Percentiles rank a stretch among this genome's conserved stretches.
phyloP scores from a whole-genome alignment of 2,888 invertebrate genomes.

The Lymantria dispar region DNA sequence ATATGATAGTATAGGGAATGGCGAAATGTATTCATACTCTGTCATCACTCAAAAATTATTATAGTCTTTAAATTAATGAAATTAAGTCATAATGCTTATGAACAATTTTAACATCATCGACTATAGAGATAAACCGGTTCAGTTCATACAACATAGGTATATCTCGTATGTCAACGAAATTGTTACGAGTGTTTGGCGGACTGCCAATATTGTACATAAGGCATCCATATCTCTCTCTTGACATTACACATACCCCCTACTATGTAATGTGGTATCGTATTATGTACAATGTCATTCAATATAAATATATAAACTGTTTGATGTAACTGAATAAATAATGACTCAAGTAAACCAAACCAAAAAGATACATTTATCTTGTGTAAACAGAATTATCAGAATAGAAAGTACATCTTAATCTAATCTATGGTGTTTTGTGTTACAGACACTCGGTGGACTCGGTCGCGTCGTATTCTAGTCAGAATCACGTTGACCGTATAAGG shows the following conservation, averaged over 20 bases:
- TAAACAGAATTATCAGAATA: slow-evolving; percentile 60
- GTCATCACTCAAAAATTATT: neutral
- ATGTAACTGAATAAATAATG: slow-evolving; percentile 46
- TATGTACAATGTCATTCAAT: slow-evolving; percentile 16
- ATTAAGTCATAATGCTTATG: neutral
- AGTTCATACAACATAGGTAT: slow-evolving; percentile 9
- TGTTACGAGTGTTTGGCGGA: slow-evolving; percentile 36
- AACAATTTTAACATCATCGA: neutral
- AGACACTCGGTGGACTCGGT: slow-evolving; percentile 83
- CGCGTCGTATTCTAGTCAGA: slow-evolving; percentile 83
- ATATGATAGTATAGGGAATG: too few species aligned
- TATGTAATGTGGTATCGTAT: slow-evolving; percentile 4
- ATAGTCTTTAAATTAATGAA: neutral
- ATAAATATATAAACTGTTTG: slow-evolving; percentile 46
- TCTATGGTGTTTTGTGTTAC: slow-evolving; percentile 60
- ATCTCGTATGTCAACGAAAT: slow-evolving; percentile 35
- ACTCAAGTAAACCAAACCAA: slow-evolving; percentile 48
- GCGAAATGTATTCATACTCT: too few species aligned
- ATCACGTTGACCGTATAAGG: slow-evolving; percentile 82
- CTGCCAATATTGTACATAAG: slow-evolving; percentile 40
- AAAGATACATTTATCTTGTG: slow-evolving; percentile 51
- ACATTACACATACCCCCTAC: slow-evolving; percentile 4
- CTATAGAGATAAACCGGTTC: neutral
- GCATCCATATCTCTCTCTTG: slow-evolving; percentile 27
- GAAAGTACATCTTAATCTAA: slow-evolving; percentile 61